Conservation (phyloP, 2,797 vertebrate species). For the Serranus cabrilla region DNA sequence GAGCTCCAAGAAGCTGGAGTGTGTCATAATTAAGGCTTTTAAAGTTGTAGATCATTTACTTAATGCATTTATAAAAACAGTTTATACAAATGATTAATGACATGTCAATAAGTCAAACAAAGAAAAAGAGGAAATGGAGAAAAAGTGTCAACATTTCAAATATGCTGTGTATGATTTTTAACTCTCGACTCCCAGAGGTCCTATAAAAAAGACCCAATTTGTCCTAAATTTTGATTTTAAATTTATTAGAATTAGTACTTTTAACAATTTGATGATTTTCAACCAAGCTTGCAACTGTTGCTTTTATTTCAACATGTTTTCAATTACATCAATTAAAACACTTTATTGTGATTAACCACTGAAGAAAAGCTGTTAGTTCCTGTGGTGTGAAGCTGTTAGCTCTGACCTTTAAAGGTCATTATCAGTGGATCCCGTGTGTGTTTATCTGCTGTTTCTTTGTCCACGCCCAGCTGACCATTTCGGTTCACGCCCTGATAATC, state of each 20-base stretch:
- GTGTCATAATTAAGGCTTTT: background rate
- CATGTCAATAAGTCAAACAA: background rate
- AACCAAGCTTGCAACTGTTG: too few relatives aligned
- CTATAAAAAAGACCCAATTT: background rate
- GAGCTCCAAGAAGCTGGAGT: background rate
- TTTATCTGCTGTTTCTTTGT: constrained; percentile 42
- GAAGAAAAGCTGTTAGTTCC: background rate
- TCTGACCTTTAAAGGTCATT: constrained; percentile 13
- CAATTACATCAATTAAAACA: too few relatives aligned
- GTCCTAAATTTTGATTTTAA: too few relatives aligned
- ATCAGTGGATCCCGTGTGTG: constrained; percentile 60
- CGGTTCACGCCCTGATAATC: constrained; percentile 59
- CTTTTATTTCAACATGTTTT: too few relatives aligned
- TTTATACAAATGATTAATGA: background rate
- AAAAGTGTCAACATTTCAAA: background rate
- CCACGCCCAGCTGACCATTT: constrained; percentile 43
- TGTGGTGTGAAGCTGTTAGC: constrained; percentile 11
- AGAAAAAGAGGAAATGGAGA: background rate
- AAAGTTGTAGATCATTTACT: background rate
- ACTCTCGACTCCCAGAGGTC: background rate
- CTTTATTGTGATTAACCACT: too few relatives aligned
- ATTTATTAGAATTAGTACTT: too few relatives aligned
- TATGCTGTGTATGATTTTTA: background rate
- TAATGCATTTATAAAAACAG: background rate
- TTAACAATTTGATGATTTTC: too few relatives aligned